Evolutionary conservation across 2,888 invertebrate species (phyloP), one percentile per base, ranked within the genome.

Genomic region (Philereme transversata): DNA sequence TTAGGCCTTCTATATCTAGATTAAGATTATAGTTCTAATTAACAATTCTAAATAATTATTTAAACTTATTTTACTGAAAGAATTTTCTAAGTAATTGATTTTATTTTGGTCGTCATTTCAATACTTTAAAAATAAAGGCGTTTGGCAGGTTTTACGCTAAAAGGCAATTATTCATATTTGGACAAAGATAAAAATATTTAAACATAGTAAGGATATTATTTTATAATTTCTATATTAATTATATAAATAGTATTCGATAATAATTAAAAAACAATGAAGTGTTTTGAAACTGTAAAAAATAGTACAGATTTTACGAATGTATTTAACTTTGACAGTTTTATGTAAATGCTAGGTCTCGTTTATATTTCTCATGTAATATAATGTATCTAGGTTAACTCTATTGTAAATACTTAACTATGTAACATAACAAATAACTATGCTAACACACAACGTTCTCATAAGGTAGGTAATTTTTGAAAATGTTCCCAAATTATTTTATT

Each of bases 1-100:
- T 80, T 80, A 78, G 79, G 83, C 84, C 82, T 84, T 82, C 81
- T 80, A 79, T 60, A 49, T 51, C 65, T 52, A 64, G 50, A 60
- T 60, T 65, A 67, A 62, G 49, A 63, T 51, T 36, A 35, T 49
- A 46, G 50, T 58, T 46, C 54, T 59, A 62, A 53, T 60, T 50
- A 60, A 53, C 50, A 59, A 66, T 65, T 48, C 62, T 60, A 62
- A 67, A 50, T 50, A 56, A 65, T 66, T 57, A 52, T 47, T 48
- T 44, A 9, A 54, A 52, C 4, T 53, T 51, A 51, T 11, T 35
- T 41, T 55, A 49, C 11, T 49, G 40, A 64, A 56, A 46, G 22
- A 61, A 61, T 38, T 49, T 51, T 62, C 46, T 60, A 64, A 22
- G 22, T 22, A 22, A 51, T 45, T 65, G 57, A 62, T 52, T 62